phyloP scores from a whole-genome alignment of 2,888 invertebrate species.

The Vanessa cardui region DNA sequence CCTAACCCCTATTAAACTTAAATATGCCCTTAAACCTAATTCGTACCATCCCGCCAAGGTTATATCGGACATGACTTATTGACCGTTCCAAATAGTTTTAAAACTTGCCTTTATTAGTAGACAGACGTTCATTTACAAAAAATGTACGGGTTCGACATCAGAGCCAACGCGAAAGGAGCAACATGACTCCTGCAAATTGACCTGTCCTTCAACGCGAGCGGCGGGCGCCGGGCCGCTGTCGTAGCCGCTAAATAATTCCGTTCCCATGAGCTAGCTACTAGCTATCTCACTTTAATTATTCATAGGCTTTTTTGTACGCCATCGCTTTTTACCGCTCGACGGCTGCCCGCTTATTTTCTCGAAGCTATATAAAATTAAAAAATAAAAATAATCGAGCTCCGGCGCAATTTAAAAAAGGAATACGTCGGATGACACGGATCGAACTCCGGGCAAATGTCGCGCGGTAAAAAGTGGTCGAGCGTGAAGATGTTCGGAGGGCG shows the following conservation, averaged over 20 bases:
- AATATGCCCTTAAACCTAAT: slow-evolving; percentile 77
- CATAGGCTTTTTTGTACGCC: slow-evolving; percentile 80
- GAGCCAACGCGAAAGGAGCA: slow-evolving; percentile 62
- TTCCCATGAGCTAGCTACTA: slow-evolving; percentile 82
- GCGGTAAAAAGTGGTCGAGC: slow-evolving; percentile 81
- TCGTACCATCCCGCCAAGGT: slow-evolving; percentile 24
- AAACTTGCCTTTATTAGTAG: not conserved
- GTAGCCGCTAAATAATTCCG: slow-evolving; percentile 73
- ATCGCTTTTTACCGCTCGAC: slow-evolving; percentile 78
- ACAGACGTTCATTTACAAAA: slow-evolving; percentile 3
- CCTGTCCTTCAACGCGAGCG: slow-evolving; percentile 73
- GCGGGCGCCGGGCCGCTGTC: slow-evolving; percentile 71
- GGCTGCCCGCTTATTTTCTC: slow-evolving; percentile 59
- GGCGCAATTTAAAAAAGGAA: slow-evolving; percentile 82
- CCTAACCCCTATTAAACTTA: slow-evolving; percentile 79
- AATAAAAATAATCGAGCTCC: slow-evolving; percentile 76
- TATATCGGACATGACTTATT: slow-evolving; percentile 5
- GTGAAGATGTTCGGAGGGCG: slow-evolving; percentile 51
- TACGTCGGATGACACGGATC: slow-evolving; percentile 83
- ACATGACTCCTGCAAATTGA: slow-evolving; percentile 77
- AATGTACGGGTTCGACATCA: slow-evolving; percentile 51
- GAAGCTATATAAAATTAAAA: slow-evolving; percentile 80
- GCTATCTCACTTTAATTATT: slow-evolving; percentile 83
- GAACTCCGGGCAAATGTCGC: slow-evolving; percentile 84
- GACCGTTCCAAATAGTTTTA: slow-evolving; percentile 7